phyloP scores from a whole-genome alignment of 2,888 invertebrate species.

The Drosophila anomelani region DNA sequence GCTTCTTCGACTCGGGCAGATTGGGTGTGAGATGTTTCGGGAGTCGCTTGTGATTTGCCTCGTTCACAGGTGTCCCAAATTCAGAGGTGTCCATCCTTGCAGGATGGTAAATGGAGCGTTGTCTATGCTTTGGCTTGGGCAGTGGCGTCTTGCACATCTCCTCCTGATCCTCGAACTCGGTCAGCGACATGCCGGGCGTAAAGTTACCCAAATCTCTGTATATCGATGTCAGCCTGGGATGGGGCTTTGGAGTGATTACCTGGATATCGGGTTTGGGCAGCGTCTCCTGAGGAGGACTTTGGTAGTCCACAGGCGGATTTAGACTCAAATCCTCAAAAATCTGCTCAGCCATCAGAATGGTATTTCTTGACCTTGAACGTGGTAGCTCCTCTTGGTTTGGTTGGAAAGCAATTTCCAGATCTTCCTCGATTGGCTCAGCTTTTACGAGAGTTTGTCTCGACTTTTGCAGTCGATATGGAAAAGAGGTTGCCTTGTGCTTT shows the following conservation, averaged over 20 bases:
- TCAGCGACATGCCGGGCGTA: constrained; percentile 20
- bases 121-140: neutral
- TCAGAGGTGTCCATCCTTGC: constrained; percentile 23
- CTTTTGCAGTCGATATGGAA: neutral
- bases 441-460: constrained; percentile 20
- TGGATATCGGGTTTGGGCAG: neutral
- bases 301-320: neutral
- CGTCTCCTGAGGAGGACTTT: constrained; percentile 30
- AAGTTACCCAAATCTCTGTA: constrained; percentile 9
- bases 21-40: constrained; percentile 69
- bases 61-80: constrained; percentile 34
- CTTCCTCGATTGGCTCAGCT: constrained; percentile 43
- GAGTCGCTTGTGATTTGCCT: constrained; percentile 44
- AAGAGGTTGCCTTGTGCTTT: neutral
- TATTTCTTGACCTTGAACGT: constrained; percentile 3
- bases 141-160: constrained; percentile 5
- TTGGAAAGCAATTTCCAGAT: neutral
- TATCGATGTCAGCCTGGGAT: neutral
- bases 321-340: neutral
- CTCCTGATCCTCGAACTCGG: constrained; percentile 23
- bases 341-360: constrained; percentile 2
- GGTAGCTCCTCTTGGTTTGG: neutral
- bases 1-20: constrained; percentile 69
- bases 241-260: constrained; percentile 3
- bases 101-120: constrained; percentile 10